phyloP scores from a whole-genome alignment of 1,140 invertebrate species.

The Streblospio benedicti region DNA sequence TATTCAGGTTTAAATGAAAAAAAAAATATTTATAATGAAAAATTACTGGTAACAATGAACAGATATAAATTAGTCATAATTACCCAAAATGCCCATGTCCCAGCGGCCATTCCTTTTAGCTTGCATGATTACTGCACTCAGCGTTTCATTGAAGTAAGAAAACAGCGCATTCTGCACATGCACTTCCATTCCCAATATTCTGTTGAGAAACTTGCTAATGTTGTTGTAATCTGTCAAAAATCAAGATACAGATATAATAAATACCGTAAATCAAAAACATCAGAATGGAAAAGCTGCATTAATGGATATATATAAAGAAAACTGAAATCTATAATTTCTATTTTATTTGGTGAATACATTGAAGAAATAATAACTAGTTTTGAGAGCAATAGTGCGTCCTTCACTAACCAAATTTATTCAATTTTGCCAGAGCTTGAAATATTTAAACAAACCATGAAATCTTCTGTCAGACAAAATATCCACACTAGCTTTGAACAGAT shows the following conservation, averaged over 20 bases:
- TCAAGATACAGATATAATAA: background rate
- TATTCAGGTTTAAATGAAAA: background rate
- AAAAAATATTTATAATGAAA: background rate
- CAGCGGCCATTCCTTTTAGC: slow-evolving; percentile 51
- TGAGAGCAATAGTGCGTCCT: too few species aligned
- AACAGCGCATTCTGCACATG: slow-evolving; percentile 93
- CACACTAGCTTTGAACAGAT: too few species aligned
- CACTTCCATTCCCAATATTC: slow-evolving; percentile 94
- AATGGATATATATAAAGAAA: too few species aligned
- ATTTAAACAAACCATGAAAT: too few species aligned
- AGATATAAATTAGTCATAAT: background rate
- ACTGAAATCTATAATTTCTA: too few species aligned
- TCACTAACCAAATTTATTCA: too few species aligned
- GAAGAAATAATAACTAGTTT: too few species aligned
- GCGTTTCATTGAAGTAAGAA: slow-evolving; percentile 92
- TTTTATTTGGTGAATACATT: too few species aligned
- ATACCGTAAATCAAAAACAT: background rate
- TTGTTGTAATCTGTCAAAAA: slow-evolving; percentile 73
- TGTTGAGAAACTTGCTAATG: slow-evolving; percentile 96
- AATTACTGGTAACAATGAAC: background rate
- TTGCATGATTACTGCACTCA: slow-evolving; percentile 53
- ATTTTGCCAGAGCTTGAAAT: too few species aligned
- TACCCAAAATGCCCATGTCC: slow-evolving; percentile 60
- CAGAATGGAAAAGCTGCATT: slow-evolving; percentile 12
- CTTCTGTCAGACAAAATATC: too few species aligned